Percentiles rank a stretch among this genome's conserved stretches.
Conservation (phyloP, 2,113 vertebrate genomes). For the Larimichthys crocea region DNA sequence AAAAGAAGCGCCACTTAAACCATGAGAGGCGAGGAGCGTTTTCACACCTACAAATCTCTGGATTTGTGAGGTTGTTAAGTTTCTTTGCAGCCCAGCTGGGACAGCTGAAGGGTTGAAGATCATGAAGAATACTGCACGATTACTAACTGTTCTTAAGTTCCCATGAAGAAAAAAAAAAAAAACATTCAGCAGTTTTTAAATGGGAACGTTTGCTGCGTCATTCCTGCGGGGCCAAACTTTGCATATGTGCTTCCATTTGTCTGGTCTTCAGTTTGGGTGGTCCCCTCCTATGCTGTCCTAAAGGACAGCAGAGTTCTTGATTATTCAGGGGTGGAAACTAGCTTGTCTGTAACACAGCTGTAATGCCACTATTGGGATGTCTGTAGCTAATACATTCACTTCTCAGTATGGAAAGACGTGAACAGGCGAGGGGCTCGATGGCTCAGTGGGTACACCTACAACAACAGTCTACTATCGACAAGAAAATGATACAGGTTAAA, state of each 20-base stretch:
- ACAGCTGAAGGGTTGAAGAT: background rate
- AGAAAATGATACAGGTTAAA: slow-evolving; percentile 39
- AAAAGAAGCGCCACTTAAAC: background rate
- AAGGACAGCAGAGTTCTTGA: slow-evolving; percentile 29
- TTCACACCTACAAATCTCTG: background rate
- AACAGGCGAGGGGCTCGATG: slow-evolving; percentile 1
- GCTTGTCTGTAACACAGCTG: slow-evolving; percentile 1
- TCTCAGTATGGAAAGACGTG: slow-evolving; percentile 19
- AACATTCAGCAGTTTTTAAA: background rate
- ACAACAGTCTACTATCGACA: slow-evolving; percentile 15
- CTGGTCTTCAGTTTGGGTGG: slow-evolving; percentile 31
- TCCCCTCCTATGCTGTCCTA: slow-evolving; percentile 4
- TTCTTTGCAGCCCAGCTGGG: background rate
- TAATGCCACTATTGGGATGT: background rate
- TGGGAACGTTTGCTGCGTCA: background rate
- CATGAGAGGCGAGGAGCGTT: too few species aligned
- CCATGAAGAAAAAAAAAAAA: background rate
- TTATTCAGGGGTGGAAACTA: slow-evolving; percentile 9
- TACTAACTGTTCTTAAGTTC: background rate
- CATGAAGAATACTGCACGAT: slow-evolving; percentile 14
- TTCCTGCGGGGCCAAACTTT: background rate
- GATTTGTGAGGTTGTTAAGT: background rate
- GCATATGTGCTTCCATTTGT: background rate
- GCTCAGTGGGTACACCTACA: slow-evolving; percentile 17
- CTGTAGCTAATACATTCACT: slow-evolving; percentile 33